These are phyloP conservation scores for Stenopsyche tienmushanensis DNA, from an alignment of 1,140 invertebrate species.

Conservation along the genomic window DNA sequence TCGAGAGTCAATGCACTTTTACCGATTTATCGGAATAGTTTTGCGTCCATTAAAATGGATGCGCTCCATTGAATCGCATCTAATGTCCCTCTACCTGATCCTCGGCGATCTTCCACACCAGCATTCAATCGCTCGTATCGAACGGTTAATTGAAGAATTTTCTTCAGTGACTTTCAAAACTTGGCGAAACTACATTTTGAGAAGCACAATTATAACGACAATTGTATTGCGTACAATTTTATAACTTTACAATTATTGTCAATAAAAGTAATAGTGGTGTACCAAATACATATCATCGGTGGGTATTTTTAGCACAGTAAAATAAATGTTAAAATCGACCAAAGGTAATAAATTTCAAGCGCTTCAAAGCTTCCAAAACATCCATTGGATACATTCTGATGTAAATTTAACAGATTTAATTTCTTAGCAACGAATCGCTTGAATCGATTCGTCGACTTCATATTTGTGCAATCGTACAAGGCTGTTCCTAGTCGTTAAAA, in stretches of 20 bases:
- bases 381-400: no score
- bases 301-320: no score
- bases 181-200: no score
- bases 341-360: no score
- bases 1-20: background rate
- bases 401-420: no score
- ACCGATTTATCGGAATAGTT: slow-evolving; percentile 15
- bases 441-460: background rate
- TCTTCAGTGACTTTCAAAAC: no score
- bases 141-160: no score
- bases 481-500: background rate
- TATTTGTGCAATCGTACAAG: background rate
- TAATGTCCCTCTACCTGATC: slow-evolving; percentile 3
- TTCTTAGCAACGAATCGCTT: background rate
- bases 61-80: slow-evolving; percentile 27
- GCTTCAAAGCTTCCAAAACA: no score
- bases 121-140: no score
- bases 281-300: no score
- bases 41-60: slow-evolving; percentile 15
- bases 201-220: background rate
- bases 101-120: no score
- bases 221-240: background rate
- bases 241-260: background rate
- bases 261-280: background rate
- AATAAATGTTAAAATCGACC: no score